phyloP scores from a whole-genome alignment of 2,113 vertebrate species.

The Alces alces region DNA sequence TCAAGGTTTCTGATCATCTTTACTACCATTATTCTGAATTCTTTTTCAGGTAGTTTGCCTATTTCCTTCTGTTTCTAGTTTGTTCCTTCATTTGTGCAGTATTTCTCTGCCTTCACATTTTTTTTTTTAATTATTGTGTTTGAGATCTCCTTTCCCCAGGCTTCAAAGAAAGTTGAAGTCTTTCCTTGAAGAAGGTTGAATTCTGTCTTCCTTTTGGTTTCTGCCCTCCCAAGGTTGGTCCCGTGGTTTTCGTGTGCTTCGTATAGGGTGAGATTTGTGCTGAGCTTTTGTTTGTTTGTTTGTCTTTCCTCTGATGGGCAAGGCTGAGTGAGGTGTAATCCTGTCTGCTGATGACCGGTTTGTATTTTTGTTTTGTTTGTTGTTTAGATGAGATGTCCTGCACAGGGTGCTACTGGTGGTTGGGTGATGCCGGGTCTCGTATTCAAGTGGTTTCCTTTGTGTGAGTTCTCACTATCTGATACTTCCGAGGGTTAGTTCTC shows the following conservation, averaged over 20 bases:
- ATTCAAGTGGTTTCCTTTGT: neutral
- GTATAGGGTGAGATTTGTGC: neutral
- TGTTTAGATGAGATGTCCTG: neutral
- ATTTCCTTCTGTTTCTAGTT: neutral
- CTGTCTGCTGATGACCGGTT: neutral
- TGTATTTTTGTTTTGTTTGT: neutral
- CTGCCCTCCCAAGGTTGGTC: neutral
- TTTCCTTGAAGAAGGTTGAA: neutral
- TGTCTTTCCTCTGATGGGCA: neutral
- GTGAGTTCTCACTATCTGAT: neutral
- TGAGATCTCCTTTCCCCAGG: neutral
- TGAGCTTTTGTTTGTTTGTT: neutral
- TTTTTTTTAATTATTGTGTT: neutral
- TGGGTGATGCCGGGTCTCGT: accelerated
- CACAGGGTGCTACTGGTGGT: neutral
- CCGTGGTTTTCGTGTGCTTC: accelerated
- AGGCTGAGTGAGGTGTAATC: neutral
- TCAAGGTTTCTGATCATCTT: neutral
- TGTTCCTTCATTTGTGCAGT: neutral
- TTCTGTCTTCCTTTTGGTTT: neutral
- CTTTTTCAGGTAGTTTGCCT: neutral
- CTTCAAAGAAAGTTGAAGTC: neutral
- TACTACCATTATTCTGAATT: neutral
- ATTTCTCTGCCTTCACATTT: neutral
- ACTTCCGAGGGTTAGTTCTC: neutral